Evolutionary conservation across 1,140 invertebrate species (phyloP).

Genomic region (Tribolium castaneum): DNA sequence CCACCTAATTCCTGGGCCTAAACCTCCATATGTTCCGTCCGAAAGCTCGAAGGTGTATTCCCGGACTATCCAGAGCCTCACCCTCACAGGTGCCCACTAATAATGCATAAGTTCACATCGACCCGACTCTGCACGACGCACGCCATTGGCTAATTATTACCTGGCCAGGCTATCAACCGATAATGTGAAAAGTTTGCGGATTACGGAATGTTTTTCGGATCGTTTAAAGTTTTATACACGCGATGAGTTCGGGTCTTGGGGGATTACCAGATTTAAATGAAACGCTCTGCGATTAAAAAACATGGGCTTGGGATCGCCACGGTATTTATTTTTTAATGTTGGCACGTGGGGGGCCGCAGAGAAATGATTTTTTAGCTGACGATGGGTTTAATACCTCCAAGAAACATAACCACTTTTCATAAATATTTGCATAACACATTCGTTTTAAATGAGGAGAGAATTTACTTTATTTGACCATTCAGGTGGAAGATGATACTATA

Average conservation of each 20-base stretch:
- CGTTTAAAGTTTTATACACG: constrained; percentile 41
- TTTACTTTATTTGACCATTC: constrained; percentile 1
- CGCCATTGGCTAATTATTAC: constrained; percentile 58
- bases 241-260: constrained; percentile 23
- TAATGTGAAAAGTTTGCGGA: constrained; percentile 51
- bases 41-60: constrained; percentile 23
- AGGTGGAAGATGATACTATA: background rate
- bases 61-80: background rate
- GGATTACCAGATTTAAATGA: constrained; percentile 30
- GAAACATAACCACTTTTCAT: constrained; percentile 23
- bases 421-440: constrained; percentile 24
- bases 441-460: background rate
- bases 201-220: constrained; percentile 39
- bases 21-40: background rate
- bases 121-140: constrained; percentile 39
- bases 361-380: constrained; percentile 23
- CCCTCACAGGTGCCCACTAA: constrained; percentile 47
- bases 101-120: constrained; percentile 53
- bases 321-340: constrained; percentile 27
- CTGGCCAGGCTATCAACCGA: constrained; percentile 49
- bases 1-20: constrained; percentile 45
- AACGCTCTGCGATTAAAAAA: constrained; percentile 16
- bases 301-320: constrained; percentile 1
- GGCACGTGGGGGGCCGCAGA: constrained; percentile 9
- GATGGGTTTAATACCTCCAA: constrained; percentile 14